Evolutionary conservation across 1,140 invertebrate genomes (phyloP).

Genomic region (Kradibia gibbosae): DNA sequence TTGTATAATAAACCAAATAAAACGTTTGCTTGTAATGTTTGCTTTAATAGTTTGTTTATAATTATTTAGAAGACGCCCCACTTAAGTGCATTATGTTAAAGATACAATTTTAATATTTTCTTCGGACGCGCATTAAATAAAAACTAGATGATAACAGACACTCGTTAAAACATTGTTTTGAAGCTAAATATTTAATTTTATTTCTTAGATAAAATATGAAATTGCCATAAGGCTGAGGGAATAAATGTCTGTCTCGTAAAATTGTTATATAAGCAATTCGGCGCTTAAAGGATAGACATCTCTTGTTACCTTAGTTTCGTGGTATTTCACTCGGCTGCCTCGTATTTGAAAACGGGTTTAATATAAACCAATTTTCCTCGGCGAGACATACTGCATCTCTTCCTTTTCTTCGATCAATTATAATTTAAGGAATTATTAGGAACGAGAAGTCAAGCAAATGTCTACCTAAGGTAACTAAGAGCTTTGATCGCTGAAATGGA

Average conservation of each 20-base stretch:
- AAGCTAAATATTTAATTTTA: neutral
- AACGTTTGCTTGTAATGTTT: too few species aligned
- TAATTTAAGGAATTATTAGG: neutral
- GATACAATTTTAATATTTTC: neutral
- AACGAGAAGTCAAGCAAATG: neutral
- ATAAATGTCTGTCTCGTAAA: neutral
- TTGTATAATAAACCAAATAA: neutral
- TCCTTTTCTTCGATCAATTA: neutral
- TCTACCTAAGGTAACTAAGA: neutral
- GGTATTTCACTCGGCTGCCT: too few species aligned
- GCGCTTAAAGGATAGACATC: too few species aligned
- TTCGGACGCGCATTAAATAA: neutral
- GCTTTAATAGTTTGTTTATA: too few species aligned
- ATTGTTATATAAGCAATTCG: too few species aligned
- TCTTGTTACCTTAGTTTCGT: too few species aligned
- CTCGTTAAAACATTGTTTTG: neutral
- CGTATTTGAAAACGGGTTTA: too few species aligned
- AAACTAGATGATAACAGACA: neutral
- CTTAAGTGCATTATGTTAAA: too few species aligned
- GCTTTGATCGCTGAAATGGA: neutral
- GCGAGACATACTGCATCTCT: neutral
- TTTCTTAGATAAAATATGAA: neutral
- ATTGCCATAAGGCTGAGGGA: neutral
- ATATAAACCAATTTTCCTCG: too few species aligned
- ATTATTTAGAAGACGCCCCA: too few species aligned